Base-by-base conservation (phyloP, 2,113 vertebrate species). In the Aix galericulata region DNA sequence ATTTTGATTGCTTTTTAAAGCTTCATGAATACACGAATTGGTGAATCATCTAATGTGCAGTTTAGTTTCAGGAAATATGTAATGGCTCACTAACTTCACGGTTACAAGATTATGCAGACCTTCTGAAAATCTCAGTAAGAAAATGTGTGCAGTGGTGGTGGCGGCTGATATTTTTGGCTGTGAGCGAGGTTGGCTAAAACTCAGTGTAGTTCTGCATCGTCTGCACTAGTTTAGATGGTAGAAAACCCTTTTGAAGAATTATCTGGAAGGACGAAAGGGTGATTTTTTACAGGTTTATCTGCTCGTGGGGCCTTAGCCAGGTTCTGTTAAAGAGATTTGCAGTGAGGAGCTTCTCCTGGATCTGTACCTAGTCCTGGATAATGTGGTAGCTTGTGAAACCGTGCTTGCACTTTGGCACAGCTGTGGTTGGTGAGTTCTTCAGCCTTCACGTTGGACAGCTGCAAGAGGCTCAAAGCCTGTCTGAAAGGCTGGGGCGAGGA, bases 41-140 rank as follows among this genome's bases (percentile, higher is more conserved):
- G 92, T 97, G 94, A 97, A 96, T 97, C 92, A 96, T 96, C 95
- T 96, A 94, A 97, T 94, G 89, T 89, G 92, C 77, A 73, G 86
- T 94, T 94, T 89, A 95, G 93, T 95, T 96, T 96, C 95, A 97
- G 94, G 93, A 96, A 96, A 95, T 96, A 92, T 69, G 88, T 92
- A 95, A 91, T 93, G 88, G 86, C 94, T 96, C 40, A 59, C 94
- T 93, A 94, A 86, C 93, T 95, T 92, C 1, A 16, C 86, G 82
- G 93, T 79, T 95, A 59, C 66, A 89, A 85, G 94, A 92, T 96
- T 95, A 96, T 96, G 94, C 92, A 97, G 93, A 86, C 91, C 94
- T 93, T 80, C 94, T 96, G 94, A 97, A 96, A 96, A 93, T 88
- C 92, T 94, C 62, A 20, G 83, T 94, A 72, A 96, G 92, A 92